Evolutionary conservation across 2,113 vertebrate genomes (phyloP).

Genomic region (Verasper variegatus): DNA sequence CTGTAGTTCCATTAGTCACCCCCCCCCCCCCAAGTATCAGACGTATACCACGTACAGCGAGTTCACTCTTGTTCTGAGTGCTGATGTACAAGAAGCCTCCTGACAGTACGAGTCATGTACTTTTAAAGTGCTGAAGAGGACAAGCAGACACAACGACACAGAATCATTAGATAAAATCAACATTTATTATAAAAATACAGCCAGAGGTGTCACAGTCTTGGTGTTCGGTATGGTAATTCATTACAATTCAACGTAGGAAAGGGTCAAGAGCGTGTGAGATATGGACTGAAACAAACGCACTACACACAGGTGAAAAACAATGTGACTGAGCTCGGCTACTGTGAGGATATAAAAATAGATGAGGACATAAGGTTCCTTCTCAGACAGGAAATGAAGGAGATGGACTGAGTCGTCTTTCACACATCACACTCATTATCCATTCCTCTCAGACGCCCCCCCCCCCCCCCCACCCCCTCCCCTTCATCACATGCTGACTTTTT

Average conservation of each 20-base stretch:
- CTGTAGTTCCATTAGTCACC: neutral
- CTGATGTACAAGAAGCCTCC: neutral
- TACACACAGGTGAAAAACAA: constrained; percentile 36
- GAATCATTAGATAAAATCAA: constrained; percentile 45
- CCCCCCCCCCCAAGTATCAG: too few species aligned
- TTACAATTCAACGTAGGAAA: constrained; percentile 35
- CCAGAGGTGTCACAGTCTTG: constrained; percentile 32
- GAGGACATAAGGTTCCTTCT: constrained; percentile 67
- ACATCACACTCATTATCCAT: constrained; percentile 62
- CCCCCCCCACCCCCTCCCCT: constrained; percentile 28
- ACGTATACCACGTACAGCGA: too few species aligned
- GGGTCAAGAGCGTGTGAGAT: constrained; percentile 16
- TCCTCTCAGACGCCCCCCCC: constrained; percentile 34
- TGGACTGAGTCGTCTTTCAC: constrained; percentile 68
- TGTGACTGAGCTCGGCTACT: constrained; percentile 38
- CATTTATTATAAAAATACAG: constrained; percentile 72
- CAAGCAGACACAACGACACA: too few species aligned
- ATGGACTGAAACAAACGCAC: constrained; percentile 8
- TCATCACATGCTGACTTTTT: constrained; percentile 55
- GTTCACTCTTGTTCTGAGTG: neutral
- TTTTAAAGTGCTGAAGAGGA: neutral
- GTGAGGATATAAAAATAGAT: constrained; percentile 67
- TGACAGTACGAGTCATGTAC: neutral
- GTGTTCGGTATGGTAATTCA: constrained; percentile 20
- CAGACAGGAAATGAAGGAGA: constrained; percentile 75